Evolutionary conservation across 2,797 vertebrate species (phyloP).

Genomic region (Rostrhamus sociabilis): DNA sequence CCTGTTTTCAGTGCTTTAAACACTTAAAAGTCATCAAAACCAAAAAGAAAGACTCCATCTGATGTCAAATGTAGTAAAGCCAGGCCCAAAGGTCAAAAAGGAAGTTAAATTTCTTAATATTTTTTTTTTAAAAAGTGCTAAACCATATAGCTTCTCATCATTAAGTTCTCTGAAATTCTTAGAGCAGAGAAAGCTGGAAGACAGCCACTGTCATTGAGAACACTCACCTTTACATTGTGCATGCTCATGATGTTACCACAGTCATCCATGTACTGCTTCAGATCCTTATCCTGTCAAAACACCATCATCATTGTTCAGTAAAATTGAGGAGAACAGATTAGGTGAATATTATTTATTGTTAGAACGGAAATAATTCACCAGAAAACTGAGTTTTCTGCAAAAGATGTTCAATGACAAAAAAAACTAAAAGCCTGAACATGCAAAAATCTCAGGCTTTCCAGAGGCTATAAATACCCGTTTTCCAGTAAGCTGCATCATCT

Average conservation of each 20-base stretch:
- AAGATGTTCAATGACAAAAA: background rate
- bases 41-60: background rate
- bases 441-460: background rate
- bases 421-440: background rate
- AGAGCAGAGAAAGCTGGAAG: background rate
- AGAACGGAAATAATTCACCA: background rate
- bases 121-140: background rate
- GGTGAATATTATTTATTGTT: background rate
- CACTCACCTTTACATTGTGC: conserved; percentile 96
- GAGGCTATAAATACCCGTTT: background rate
- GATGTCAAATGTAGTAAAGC: background rate
- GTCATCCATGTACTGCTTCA: conserved; percentile 99
- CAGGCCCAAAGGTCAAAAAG: background rate
- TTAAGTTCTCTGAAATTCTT: background rate
- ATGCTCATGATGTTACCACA: conserved; percentile 99
- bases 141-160: background rate
- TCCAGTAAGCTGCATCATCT: background rate
- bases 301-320: background rate
- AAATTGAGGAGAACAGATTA: background rate
- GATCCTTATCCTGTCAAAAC: conserved; percentile 90
- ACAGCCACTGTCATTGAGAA: background rate
- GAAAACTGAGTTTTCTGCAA: background rate
- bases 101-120: background rate
- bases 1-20: background rate
- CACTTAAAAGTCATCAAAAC: background rate